Evolutionary conservation across 2,888 invertebrate genomes (phyloP), one percentile per base, ranked within the genome.

Genomic region (Lasioglossum lativentre): DNA sequence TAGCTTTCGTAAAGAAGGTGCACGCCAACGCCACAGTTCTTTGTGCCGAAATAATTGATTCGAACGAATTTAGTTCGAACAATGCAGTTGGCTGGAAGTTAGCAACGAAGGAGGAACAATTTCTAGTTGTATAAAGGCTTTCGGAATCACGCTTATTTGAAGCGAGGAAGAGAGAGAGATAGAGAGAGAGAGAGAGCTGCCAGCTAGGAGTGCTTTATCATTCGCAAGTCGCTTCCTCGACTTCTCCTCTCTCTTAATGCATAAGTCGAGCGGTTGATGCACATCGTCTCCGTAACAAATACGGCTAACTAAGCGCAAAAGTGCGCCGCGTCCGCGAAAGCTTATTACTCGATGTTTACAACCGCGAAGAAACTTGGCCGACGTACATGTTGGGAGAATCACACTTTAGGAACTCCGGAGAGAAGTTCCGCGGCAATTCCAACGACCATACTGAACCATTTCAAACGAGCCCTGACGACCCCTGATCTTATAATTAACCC

Each of bases 311-410:
- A 89, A 90, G 89, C 91, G 85, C 88, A 90, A 90, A 90, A 90
- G 91, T 90, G 80, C 70, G 71, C 71, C 59, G 78, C 71, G 81
- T 89, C 85, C 82, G 82, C 85, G 82, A 85, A 90, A 89, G 90
- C 90, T 88, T 89, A 90, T 90, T 90, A 89, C 89, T 80, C 76
- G 88, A 86, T 90, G 91, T 90, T 90, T 89, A 89, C 89, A 89
- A 83, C 86, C 83, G 80, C 85, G 77, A 75, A 82, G 89, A 89
- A 90, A 90, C 89, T 90, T 90, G 86, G 83, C 73, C 83, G 87
- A n/a, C 68, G 80, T 56, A 77, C 83, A 38, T 75, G 71, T 77
- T 75, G 30, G 86, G 80, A 59, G 83, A 68, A 82, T 86, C 79
- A 83, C 89, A 88, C 86, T 90, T 89, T 76, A 63, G 76, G 79